Conservation (phyloP, 2,888 invertebrate species). For the Unio pictorum region DNA sequence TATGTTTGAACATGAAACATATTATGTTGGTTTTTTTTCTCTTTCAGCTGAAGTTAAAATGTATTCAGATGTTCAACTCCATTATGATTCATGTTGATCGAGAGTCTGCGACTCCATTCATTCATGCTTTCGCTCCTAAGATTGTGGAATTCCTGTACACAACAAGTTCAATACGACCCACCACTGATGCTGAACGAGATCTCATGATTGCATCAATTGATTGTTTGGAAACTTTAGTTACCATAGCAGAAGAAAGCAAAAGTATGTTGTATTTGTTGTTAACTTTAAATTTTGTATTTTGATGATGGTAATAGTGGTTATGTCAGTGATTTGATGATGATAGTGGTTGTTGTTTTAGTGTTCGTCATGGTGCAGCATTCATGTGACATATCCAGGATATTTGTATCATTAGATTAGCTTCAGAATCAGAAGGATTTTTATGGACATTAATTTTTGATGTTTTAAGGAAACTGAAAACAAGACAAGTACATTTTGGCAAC, state of each 20-base stretch:
- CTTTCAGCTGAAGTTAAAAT: constrained; percentile 81
- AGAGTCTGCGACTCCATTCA: constrained; percentile 83
- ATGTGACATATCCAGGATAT: no score
- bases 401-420: no score
- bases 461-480: no score
- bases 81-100: constrained; percentile 83
- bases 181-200: constrained; percentile 80
- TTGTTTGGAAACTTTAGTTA: constrained; percentile 83
- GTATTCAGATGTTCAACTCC: constrained; percentile 84
- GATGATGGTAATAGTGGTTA: no score
- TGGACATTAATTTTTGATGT: no score
- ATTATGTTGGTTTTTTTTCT: constrained; percentile 6
- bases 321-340: no score
- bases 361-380: no score
- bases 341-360: no score
- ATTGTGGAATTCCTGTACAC: constrained; percentile 83
- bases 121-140: constrained; percentile 85
- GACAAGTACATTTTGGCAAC: no score
- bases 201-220: constrained; percentile 82
- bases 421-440: no score
- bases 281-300: neutral
- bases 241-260: constrained; percentile 82
- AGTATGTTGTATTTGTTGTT: constrained; percentile 76
- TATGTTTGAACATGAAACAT: constrained; percentile 10
- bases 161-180: constrained; percentile 77